phyloP scores from a whole-genome alignment of 2,888 invertebrate genomes.

The Anagyrus pseudococci region DNA sequence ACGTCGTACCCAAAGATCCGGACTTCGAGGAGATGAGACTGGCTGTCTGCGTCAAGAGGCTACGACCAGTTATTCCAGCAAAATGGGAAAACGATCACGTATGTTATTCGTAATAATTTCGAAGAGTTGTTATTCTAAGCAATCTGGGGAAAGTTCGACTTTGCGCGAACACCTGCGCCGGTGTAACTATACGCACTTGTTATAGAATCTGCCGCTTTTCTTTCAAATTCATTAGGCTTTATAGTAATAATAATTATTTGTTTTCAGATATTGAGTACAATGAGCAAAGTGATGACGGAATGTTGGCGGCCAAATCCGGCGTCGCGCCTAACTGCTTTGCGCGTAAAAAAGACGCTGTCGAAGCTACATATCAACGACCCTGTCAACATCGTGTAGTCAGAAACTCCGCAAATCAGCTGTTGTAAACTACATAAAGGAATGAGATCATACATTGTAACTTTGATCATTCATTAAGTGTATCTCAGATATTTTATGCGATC shows the following conservation, averaged over 20 bases:
- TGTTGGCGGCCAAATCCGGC: conserved; percentile 90
- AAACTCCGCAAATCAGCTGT: too few relatives aligned
- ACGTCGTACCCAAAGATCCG: conserved; percentile 82
- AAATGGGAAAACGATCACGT: conserved; percentile 81
- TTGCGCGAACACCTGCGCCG: too few relatives aligned
- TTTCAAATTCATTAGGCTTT: not conserved
- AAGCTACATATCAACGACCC: conserved; percentile 66
- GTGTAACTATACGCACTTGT: too few relatives aligned
- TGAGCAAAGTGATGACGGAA: conserved; percentile 82
- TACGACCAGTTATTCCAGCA: conserved; percentile 81
- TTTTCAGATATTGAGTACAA: conserved; percentile 71
- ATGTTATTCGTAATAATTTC: too few relatives aligned
- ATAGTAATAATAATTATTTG: conserved; percentile 1
- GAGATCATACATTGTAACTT: too few relatives aligned
- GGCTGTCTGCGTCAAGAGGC: conserved; percentile 85
- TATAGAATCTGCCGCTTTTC: too few relatives aligned
- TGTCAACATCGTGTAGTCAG: conserved; percentile 74
- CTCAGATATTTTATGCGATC: too few relatives aligned
- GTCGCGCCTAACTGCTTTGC: conserved; percentile 86
- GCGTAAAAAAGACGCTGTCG: conserved; percentile 91
- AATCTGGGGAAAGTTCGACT: too few relatives aligned
- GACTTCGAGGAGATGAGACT: conserved; percentile 94
- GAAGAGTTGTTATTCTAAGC: too few relatives aligned
- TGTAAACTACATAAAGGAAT: too few relatives aligned
- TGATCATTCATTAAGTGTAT: too few relatives aligned